Base-by-base conservation (phyloP, 92 coral and sea anemone species). In the Porites rus region DNA sequence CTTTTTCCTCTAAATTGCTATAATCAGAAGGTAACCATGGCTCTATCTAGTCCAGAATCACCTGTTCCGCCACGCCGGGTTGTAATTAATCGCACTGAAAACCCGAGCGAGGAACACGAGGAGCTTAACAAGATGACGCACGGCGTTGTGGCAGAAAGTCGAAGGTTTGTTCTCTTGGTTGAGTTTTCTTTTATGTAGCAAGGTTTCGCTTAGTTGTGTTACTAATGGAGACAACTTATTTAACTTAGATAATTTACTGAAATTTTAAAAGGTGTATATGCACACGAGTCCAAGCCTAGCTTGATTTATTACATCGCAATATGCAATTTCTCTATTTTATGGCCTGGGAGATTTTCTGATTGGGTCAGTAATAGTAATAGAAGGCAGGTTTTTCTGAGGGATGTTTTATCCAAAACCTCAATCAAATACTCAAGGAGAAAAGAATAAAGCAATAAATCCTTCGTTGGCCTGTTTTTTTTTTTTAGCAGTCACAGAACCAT, bases 111-210 rank as follows among this genome's bases (percentile, higher is more conserved):
- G 69, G 99, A 97, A 80, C 96, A 95, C 13, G 99, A 97, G 79
- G 99, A 97, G 59, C 90, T 97, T 77, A 91, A 97, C 93, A 97
- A 97, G 68, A 97, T 97, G 99, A 97, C 98, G 87, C 99, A 97
- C 38, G 99, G 92, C 24, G 98, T 94, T 3, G 88, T 94, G 14
- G 98, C 92, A 3, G 98, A 94, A 64, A 88, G 90, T 51, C 79
- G 88, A 59, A 94, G 96, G 98, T 94, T 67, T 19, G 13, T 24
- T 4, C 8, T 54, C 1, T 54, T 10, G 16, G 52, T 6, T 28
- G 20, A 10, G 59, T 22, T 69, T 24, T 50, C 1, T 11, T 77
- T 17, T 17, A 11, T 19, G 25, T 58, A 43, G 21, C 17, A 1
- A 10, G 4, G 38, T 69, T 25, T 8, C 28, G 28, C 74, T 24